A percentile compares a stretch with the other conserved stretches of the same genome.
Conservation (phyloP, 2,888 invertebrate genomes). For the Ceratothoa steindachneri region DNA sequence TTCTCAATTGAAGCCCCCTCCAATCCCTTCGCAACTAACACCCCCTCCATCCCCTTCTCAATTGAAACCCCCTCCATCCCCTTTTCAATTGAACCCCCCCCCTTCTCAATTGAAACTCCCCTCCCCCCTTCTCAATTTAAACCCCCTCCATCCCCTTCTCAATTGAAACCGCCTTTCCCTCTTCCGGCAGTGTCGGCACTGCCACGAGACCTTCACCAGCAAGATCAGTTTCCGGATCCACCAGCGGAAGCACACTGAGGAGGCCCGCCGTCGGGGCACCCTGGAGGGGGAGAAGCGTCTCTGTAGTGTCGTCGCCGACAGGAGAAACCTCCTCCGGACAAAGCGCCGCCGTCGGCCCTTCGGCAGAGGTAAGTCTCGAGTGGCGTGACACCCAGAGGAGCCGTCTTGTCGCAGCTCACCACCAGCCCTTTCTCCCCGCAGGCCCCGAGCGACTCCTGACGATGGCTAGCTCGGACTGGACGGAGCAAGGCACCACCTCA, state of each 20-base stretch:
- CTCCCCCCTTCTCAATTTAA: too few relatives aligned
- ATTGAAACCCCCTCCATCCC: too few relatives aligned
- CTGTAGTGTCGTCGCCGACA: constrained; percentile 11
- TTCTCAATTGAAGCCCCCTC: too few relatives aligned
- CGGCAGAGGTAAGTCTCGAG: constrained; percentile 29
- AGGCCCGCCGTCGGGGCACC: constrained; percentile 48
- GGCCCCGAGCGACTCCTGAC: constrained; percentile 34
- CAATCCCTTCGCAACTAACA: too few relatives aligned
- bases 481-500: constrained; percentile 34
- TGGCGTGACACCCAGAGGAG: too few relatives aligned
- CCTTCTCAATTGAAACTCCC: too few relatives aligned
- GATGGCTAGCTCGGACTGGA: constrained; percentile 34
- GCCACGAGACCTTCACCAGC: constrained; percentile 50
- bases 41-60: too few relatives aligned
- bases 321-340: constrained; percentile 25
- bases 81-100: too few relatives aligned
- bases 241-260: constrained; percentile 50
- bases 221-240: constrained; percentile 50
- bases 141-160: too few relatives aligned
- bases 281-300: constrained; percentile 48
- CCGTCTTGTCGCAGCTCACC: neutral
- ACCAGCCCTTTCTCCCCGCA: neutral
- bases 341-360: constrained; percentile 31
- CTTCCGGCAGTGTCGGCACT: constrained; percentile 50
- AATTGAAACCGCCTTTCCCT: too few relatives aligned